Base-by-base conservation (phyloP, 2,113 vertebrate genomes). In the Muscicapa adusta region DNA sequence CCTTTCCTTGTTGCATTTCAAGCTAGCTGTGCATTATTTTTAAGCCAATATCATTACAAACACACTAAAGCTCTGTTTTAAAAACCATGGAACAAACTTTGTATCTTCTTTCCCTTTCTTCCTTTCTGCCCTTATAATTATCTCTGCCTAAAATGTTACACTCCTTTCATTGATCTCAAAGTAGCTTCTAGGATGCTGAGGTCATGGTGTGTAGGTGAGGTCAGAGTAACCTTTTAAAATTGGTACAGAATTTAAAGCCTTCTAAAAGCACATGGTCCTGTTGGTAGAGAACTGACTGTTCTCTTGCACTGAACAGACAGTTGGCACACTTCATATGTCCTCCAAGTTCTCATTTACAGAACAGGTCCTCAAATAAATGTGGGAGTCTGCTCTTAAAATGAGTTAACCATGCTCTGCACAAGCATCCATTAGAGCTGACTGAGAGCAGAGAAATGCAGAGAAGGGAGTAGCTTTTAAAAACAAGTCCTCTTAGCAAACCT, bases 1-100 rank as follows among this genome's bases (percentile, higher is more conserved):
- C 83, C 90, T 93, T 94, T 91, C 85, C 88, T 89, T 96, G 65
- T 87, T 96, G 79, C 90, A 94, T 97, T 89, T 94, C 94, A 96
- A 89, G 74, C 81, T 95, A 95, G 94, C 80, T 90, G 33, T 92
- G 89, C 93, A 60, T 96, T 95, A 80, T 83, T 95, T 96, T 81
- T 34, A 79, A 96, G 77, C 75, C 60, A 80, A 1, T 93, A 66
- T 66, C 56, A 80, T 94, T 79, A 85, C 83, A 93, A 89, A 74
- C 77, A 95, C 62, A 62, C 74, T 88, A 47, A 91, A 92, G 24
- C 38, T 91, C 93, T 93, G 12, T 87, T 94, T 93, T 85, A 31
- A 84, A 91, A 94, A 86, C n/a, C 78, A 8, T 92, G 34, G 63
- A 96, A 93, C 78, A 79, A 89, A 85, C 56, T 86, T 88, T 93